Percentiles rank a stretch among this genome's conserved stretches.
These are phyloP conservation scores for Sebastes itinus DNA, from an alignment of 2,797 vertebrate genomes.

Conservation along the genomic window DNA sequence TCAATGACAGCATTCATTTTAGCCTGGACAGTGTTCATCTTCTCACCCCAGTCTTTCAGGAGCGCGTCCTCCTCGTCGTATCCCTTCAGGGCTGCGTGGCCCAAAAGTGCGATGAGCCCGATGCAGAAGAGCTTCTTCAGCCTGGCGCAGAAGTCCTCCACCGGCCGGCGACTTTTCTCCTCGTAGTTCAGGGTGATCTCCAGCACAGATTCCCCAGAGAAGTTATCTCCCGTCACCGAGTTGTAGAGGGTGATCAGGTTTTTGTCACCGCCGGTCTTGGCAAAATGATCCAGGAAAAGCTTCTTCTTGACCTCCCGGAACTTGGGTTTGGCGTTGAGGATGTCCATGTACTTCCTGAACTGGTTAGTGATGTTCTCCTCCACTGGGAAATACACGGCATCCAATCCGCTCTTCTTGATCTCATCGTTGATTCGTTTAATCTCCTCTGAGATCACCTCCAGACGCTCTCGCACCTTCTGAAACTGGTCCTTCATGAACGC, in stretches of 20 bases:
- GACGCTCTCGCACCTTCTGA: conserved; percentile 81
- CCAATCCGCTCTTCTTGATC: conserved; percentile 81
- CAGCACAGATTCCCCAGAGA: conserved; percentile 80
- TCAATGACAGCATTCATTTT: conserved; percentile 79
- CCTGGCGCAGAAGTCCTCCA: conserved; percentile 83
- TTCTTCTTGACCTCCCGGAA: conserved; percentile 83
- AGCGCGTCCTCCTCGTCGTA: conserved; percentile 75
- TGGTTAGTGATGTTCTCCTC: conserved; percentile 86
- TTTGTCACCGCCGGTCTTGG: conserved; percentile 76
- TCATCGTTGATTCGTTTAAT: conserved; percentile 79
- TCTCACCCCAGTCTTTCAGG: conserved; percentile 77
- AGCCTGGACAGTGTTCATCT: conserved; percentile 77
- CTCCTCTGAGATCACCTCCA: conserved; percentile 82
- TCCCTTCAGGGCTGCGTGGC: conserved; percentile 78
- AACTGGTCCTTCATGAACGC: conserved; percentile 85
- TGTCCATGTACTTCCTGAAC: conserved; percentile 87
- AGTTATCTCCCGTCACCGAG: conserved; percentile 78
- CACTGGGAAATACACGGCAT: conserved; percentile 78
- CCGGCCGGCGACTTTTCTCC: conserved; percentile 78
- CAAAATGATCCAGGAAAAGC: conserved; percentile 81
- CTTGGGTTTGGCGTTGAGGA: conserved; percentile 82
- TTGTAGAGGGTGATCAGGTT: conserved; percentile 79
- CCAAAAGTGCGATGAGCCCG: conserved; percentile 82
- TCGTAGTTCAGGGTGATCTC: conserved; percentile 82
- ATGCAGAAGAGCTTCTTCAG: conserved; percentile 85